phyloP scores from a whole-genome alignment of 2,113 vertebrate species.

The Mormyrus lacerda region DNA sequence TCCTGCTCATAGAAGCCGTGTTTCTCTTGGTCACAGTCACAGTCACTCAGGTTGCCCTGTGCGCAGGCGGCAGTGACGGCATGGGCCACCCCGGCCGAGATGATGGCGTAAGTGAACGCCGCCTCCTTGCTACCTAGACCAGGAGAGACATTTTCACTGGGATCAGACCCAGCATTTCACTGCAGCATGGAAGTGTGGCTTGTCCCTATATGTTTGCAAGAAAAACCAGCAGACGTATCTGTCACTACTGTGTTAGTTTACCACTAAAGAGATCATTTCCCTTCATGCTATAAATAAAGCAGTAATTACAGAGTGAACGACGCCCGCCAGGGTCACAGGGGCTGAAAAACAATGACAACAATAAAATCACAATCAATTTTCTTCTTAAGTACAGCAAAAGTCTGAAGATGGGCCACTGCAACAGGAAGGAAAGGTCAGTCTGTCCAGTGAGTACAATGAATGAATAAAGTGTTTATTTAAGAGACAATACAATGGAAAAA shows the following conservation, averaged over 20 bases:
- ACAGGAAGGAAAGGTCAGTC: slow-evolving; percentile 17
- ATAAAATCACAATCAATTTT: background rate
- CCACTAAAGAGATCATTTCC: background rate
- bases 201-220: background rate
- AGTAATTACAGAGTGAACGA: background rate
- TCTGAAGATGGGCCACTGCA: slow-evolving; percentile 3
- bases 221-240: background rate
- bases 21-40: slow-evolving; percentile 93
- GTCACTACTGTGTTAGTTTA: background rate
- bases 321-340: background rate
- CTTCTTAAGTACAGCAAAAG: background rate
- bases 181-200: background rate
- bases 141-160: background rate
- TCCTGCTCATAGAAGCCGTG: slow-evolving; percentile 90
- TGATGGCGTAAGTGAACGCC: slow-evolving; percentile 91
- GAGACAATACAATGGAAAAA: slow-evolving; percentile 19
- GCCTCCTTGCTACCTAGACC: slow-evolving; percentile 86
- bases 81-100: slow-evolving; percentile 88
- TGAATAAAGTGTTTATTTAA: slow-evolving; percentile 17
- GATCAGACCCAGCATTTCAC: background rate
- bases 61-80: slow-evolving; percentile 91
- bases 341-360: background rate
- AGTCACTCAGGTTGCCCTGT: slow-evolving; percentile 93
- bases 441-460: slow-evolving; percentile 6
- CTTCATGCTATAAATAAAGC: slow-evolving; percentile 3